Evolutionary conservation across 1,140 invertebrate species (phyloP), one percentile per base, ranked within the genome.

Genomic region (Pseudomyrmex gracilis): DNA sequence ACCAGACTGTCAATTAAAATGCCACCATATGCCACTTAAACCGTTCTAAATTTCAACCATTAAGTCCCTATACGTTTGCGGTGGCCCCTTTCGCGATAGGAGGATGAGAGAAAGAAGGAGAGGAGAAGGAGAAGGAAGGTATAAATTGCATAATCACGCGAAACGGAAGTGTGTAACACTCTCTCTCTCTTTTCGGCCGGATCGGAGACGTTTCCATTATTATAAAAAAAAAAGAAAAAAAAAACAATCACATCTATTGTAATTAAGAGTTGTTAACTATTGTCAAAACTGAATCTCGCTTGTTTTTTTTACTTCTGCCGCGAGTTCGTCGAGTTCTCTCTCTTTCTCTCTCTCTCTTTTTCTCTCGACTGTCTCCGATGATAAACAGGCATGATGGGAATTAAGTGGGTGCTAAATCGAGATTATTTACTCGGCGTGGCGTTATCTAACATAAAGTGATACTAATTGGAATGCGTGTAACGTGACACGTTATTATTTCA

Each of bases 1-100:
- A 92, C 87, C 92, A 86, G 90, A 90, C 90, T 90, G 90, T 93
- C 92, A 92, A 93, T 93, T 93, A 93, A 92, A 92, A 92, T 90
- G 91, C 92, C 91, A 90, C 90, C 91, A 91, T 91, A 90, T 90
- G 88, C 90, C 90, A 90, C 90, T 93, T 92, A 89, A 92, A 87
- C 88, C 61, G 73, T 74, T 92, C 91, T 92, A 89, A 90, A 91
- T 90, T 92, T 92, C 85, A 87, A 87, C 87, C 86, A 87, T 89
- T 89, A 90, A 86, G 83, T 86, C 85, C 76, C 82, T 60, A 17
- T 73, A 74, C 49, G n/a, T 80, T 51, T 82, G 34, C 47, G 64
- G 20, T 24, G 49, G 73, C 67, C 43, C 49, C 43, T 67, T 60
- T 68, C 49, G 20, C 84, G 57, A 66, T 45, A 58, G 58, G 7